Base-by-base conservation (phyloP, 2,797 vertebrate species). In the Eurystomus glaucurus region DNA sequence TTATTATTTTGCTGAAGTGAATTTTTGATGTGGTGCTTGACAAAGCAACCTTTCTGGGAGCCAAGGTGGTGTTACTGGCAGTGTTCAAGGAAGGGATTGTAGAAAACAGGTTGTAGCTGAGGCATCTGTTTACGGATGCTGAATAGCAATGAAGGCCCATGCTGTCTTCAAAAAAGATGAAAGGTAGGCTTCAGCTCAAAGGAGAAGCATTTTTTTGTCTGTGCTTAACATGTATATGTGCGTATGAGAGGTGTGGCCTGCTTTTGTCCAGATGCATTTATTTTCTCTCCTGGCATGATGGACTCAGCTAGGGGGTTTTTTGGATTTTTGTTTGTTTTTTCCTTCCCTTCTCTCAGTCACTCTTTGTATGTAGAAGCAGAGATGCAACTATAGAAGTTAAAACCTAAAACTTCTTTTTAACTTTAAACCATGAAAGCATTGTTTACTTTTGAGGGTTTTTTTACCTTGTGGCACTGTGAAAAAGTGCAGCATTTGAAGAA, bases 281-380 rank as follows among this genome's bases (percentile, higher is more conserved):
- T 57, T 62, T 83, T 54, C 14, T 29, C 10, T 2, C 0, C 22
- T 88, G 52, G 17, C 19, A 7, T 35, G 12, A 50, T 35, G 26
- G 14, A 28, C 12, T 92, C 22, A 4, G 0, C 5, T 28, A 12
- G 16, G 41, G 41, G 28, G 3, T 23, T 41, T 64, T 52, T 33
- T 45, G 33, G 16, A 5, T 37, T 35, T 19, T 39, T 28, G 62
- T n/a, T 51, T 29, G 6, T 46, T 54, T 50, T 41, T 41, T 4
- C 4, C 2, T 0, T 13, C 2, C 13, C 1, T 33, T 1, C 0
- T 48, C 5, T 2, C 11, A n/a, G 6, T 65, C 9, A 3, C 6
- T 4, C 11, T 41, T 29, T 46, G 23, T 69, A 4, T 6, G 2
- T 4, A 23, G 70, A 5, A 89, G 3, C 10, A 58, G 37, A 69